Evolutionary conservation across 2,888 invertebrate genomes (phyloP), one percentile per base, ranked within the genome.

Genomic region (Parasteatoda lunata): DNA sequence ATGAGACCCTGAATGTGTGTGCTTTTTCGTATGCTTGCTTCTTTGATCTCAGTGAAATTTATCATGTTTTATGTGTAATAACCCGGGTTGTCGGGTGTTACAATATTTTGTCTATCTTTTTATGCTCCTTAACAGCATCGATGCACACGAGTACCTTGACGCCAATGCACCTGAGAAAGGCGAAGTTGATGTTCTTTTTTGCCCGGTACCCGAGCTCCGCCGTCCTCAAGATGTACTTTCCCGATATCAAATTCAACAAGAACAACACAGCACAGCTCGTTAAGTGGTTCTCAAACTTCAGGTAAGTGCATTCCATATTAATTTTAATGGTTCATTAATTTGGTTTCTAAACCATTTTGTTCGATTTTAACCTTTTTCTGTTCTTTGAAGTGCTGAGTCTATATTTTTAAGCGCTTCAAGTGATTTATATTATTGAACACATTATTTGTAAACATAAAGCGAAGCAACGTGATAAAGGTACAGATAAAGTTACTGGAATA

Each of bases 171-270:
- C 96, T 99, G 92, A 95, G 99, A 92, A 99, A 99, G 93, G 99
- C 99, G 90, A 99, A 99, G 94, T 95, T 99, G 94, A 99, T 99
- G 99, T 99, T 99, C 96, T 99, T 99, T 96, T 99, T 98, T 97
- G 98, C 98, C 91, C 95, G 99, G 91, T 99, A 99, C 93, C 99
- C 99, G 89, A 98, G 97, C 93, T 99, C 99, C 89, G 96, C 98
- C 91, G 97, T 99, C 91, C 96, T 99, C 93, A 99, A 99, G 94
- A 97, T 98, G 95, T 99, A 98, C 95, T 99, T 99, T 94, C 99
- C 99, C 68, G 99, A 99, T 94, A 98, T 99, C 94, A 98, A 98
- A 93, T 99, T 99, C 95, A 99, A 99, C 95, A 99, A 99, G 94
- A 99, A 99, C 94, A 99, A 99, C 94, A 99, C 99, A 90, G 99